Evolutionary conservation across 2,113 vertebrate genomes (phyloP).

Genomic region (Machaerirhynchus nigripectus): DNA sequence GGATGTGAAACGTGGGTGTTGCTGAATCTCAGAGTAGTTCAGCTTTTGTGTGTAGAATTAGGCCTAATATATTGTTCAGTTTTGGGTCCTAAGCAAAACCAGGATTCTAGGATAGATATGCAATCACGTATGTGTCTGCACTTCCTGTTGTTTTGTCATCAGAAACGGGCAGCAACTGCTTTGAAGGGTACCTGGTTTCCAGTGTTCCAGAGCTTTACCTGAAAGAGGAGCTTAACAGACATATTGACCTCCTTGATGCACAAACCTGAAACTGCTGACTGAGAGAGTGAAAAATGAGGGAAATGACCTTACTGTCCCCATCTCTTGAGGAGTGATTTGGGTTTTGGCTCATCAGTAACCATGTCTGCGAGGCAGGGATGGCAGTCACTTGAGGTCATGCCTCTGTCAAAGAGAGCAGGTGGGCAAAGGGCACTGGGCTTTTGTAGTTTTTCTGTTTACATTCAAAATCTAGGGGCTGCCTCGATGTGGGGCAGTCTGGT

Average conservation of each 20-base stretch:
- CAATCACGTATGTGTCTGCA: accelerated
- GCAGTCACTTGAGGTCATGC: background rate
- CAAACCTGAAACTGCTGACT: background rate
- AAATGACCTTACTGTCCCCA: background rate
- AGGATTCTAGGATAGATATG: background rate
- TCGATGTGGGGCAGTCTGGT: background rate
- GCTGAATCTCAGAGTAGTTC: background rate
- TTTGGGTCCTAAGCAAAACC: background rate
- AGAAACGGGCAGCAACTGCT: background rate
- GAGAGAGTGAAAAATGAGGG: background rate
- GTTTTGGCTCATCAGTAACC: background rate
- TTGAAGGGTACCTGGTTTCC: background rate
- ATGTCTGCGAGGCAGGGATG: accelerated
- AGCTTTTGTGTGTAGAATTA: background rate
- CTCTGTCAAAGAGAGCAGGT: background rate
- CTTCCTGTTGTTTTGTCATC: background rate
- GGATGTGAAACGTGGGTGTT: background rate
- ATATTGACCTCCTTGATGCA: background rate
- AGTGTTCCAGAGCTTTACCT: background rate
- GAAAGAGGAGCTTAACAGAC: background rate
- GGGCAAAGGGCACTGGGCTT: background rate
- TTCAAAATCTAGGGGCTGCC: background rate
- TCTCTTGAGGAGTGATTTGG: background rate
- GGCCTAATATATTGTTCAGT: background rate
- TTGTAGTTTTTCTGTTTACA: background rate